Conservation (phyloP, 2,888 invertebrate genomes). For the Diogma glabrata region DNA sequence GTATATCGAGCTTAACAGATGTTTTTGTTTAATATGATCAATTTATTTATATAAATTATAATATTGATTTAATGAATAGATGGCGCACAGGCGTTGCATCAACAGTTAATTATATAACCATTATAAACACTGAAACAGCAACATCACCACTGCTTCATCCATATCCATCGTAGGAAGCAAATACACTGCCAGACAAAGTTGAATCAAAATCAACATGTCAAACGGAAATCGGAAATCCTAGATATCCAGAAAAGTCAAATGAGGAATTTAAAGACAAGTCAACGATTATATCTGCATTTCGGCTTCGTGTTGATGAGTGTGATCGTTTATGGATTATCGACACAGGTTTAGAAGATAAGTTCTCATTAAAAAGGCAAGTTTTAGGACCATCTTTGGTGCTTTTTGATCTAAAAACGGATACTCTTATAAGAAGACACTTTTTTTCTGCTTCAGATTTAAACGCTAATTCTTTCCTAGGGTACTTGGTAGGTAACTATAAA, state of each 20-base stretch:
- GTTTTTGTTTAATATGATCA: too few relatives aligned
- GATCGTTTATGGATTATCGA: conserved; percentile 76
- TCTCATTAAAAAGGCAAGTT: conserved; percentile 42
- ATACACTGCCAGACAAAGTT: conserved; percentile 59
- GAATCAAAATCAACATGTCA: background rate
- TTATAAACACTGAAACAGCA: conserved; percentile 27
- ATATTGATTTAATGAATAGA: too few relatives aligned
- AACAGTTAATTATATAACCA: conserved; percentile 52
- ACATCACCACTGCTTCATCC: conserved; percentile 56
- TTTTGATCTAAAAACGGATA: conserved; percentile 64
- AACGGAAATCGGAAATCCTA: too few relatives aligned
- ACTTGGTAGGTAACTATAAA: conserved; percentile 44
- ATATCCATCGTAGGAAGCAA: conserved; percentile 67
- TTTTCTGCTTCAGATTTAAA: conserved; percentile 57
- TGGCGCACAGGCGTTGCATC: conserved; percentile 62
- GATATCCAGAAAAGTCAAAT: conserved; percentile 40
- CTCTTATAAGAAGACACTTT: conserved; percentile 53
- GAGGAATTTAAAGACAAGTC: background rate
- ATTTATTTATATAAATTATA: too few relatives aligned
- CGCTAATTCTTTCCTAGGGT: conserved; percentile 68
- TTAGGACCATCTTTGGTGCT: conserved; percentile 53
- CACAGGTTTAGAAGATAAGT: conserved; percentile 63
- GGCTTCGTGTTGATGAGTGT: conserved; percentile 60
- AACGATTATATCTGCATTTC: conserved; percentile 59
- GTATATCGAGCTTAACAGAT: too few relatives aligned